Evolutionary conservation across 2,888 invertebrate species (phyloP), one percentile per base, ranked within the genome.

Genomic region (Morinoia aosen): DNA sequence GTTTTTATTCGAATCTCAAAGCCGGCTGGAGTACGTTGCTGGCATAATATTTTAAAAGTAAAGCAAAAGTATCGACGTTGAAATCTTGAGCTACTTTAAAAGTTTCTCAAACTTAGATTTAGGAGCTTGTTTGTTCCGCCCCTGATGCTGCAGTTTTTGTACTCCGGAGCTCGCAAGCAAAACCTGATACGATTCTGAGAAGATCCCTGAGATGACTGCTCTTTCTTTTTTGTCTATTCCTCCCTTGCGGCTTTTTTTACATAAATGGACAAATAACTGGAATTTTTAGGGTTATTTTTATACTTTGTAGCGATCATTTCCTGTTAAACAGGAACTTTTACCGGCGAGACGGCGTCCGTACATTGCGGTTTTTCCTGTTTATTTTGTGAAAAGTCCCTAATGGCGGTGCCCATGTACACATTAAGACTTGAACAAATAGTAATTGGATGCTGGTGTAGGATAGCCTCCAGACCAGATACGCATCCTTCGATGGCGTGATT

Each of bases 71-170:
- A 40, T 12, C 90, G 48, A 90, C 90, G 40, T 39, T 48, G 90
- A 90, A 90, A 19, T 16, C 90, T 40, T 57, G 57, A 93, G 93
- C 48, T 57, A 56, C 57, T 57, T 91, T 93, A 39, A 93, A 57
- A 93, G 93, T 93, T 57, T 39, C 93, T 57, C 14, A 48, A 48
- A 57, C 57, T 33, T 48, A 93, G 93, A 93, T 93, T 93, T 93
- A 93, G 57, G 16, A 14, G 57, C 93, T 57, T 93, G 93, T 93
- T 93, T 93, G 93, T 93, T 93, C 93, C 93, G 93, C 57, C 33
- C 0, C 48, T 57, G 90, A 48, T 12, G 14, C 93, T 93, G 58
- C 19, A 58, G 57, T 93, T 93, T 93, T 93, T 58, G 57, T 48
- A 56, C 93, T 39, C 57, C 93, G 58, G 25, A 58, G 56, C 57